phyloP scores from a whole-genome alignment of 1,140 invertebrate species.

The Drosophila arawakana region DNA sequence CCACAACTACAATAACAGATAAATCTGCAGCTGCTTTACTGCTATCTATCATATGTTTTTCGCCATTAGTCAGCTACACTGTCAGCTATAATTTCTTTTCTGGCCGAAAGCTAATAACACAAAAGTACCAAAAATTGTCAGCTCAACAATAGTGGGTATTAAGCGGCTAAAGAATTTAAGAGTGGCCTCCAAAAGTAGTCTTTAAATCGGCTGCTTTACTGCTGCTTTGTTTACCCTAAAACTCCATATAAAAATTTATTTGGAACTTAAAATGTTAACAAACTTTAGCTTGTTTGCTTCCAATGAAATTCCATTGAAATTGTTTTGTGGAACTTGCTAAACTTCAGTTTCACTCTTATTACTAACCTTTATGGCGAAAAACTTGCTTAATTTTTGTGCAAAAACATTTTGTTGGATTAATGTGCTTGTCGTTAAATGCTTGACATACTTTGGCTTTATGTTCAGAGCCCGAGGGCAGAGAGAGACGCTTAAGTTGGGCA shows the following conservation, averaged over 20 bases:
- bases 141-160: not conserved
- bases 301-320: not conserved
- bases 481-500: constrained; percentile 30
- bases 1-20: constrained; percentile 19
- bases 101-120: constrained; percentile 10
- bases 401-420: constrained; percentile 33
- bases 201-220: too few relatives aligned
- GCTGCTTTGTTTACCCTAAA: too few relatives aligned
- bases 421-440: constrained; percentile 62
- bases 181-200: too few relatives aligned
- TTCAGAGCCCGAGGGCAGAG: constrained; percentile 8
- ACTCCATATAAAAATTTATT: too few relatives aligned
- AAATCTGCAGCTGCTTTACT: constrained; percentile 34
- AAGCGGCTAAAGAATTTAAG: too few relatives aligned
- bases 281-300: not conserved
- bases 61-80: constrained; percentile 53
- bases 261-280: not conserved
- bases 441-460: constrained; percentile 51
- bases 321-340: not conserved
- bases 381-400: constrained; percentile 52
- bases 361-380: constrained; percentile 12
- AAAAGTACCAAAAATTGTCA: constrained; percentile 20
- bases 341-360: constrained; percentile 3
- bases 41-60: constrained; percentile 41
- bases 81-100: constrained; percentile 42